Base-by-base conservation (phyloP, 30 jellyfish, hydroid and myxozoan genomes). In the Mastigias papua region DNA sequence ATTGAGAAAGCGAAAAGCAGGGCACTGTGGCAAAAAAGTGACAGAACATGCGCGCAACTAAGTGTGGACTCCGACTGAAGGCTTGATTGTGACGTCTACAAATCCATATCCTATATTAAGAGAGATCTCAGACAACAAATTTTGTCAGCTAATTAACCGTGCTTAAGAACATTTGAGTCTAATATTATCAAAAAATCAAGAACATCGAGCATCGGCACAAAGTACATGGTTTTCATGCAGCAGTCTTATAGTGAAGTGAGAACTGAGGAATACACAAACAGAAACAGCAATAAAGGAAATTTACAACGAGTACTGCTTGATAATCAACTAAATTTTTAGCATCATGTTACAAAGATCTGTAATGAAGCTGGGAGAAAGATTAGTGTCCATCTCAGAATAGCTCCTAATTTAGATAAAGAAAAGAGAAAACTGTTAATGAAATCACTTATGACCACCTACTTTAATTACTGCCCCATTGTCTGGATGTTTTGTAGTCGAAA, bases 371-470 rank as follows among this genome's bases (percentile, higher is more conserved):
- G 89, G 29, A 78, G 61, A 26, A 60, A 60, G n/a, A 61, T 58
- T 17, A 78, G 69, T 78, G 80, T 48, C 48, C 89, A 57, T 28
- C 34, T 78, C 69, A 78, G 89, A 78, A 15, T 78, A 58, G 69
- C 79, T 19, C 89, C 89, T 54, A 57, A 78, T 35, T 76, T 51
- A 51, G 57, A 48, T 25, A 25, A 5, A 48, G 29, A 48, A 54
- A 76, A 76, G 48, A 76, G 87, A 50, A 51, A 26, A 46, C 74
- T 76, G 28, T 27, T 76, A 25, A 16, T 76, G 87, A 76, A 76
- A 51, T 23, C 32, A 27, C 5, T 76, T 76, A 31, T 25, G 34
- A 26, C 74, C 49, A 76, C 67, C 87, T 11, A 17, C 32, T 68
- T 68, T 57, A 68, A 68, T 68, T 68, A 68, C 23, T 68, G 80